Evolutionary conservation across 1,140 invertebrate genomes (phyloP), one percentile per base, ranked within the genome.

Genomic region (Chironomus striatipennis): DNA sequence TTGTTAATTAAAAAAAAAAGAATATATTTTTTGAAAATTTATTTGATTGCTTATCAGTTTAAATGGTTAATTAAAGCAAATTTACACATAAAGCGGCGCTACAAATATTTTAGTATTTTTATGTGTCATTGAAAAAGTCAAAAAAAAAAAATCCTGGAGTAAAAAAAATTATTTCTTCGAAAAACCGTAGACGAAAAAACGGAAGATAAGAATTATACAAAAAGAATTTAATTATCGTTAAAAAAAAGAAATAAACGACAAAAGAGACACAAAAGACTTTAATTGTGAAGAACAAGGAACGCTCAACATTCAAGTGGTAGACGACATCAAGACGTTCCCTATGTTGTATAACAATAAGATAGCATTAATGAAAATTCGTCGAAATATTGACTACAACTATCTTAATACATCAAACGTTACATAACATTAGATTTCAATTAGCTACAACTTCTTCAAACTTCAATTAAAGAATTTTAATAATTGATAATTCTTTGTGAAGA

Each of bases 321-420:
- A n/a, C n/a, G 47, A 57, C 4, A 34, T 34, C 5, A 57, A 57
- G n/a, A n/a, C 47, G 47, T 57, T 70, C 65, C 65, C 9, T 70
- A 70, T 70, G 65, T 70, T 70, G 65, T 70, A 18, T 70, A 70
- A 70, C 65, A 70, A 70, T 17, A 70, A 70, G 15, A 21, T 34
- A 34, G 18, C 18, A 18, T 70, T 70, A 18, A 70, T 70, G 65
- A 70, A 18, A 70, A 70, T 70, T 70, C 17, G 65, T 20, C 17
- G 20, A 9, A 70, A 70, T 70, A 18, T 70, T 70, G 65, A 70
- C 18, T 70, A 20, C 18, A 70, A 70, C 7, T 70, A 70, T 12
- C 20, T 70, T 7, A 17, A 70, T 10, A 70, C 10, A 70, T 70
- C 65, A 10, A 70, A 70, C 65, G 18, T 70, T 70, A 70, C 65